These are phyloP conservation scores for Aspidoscelis tigris DNA, from an alignment of 2,113 vertebrate species.

Conservation along the genomic window DNA sequence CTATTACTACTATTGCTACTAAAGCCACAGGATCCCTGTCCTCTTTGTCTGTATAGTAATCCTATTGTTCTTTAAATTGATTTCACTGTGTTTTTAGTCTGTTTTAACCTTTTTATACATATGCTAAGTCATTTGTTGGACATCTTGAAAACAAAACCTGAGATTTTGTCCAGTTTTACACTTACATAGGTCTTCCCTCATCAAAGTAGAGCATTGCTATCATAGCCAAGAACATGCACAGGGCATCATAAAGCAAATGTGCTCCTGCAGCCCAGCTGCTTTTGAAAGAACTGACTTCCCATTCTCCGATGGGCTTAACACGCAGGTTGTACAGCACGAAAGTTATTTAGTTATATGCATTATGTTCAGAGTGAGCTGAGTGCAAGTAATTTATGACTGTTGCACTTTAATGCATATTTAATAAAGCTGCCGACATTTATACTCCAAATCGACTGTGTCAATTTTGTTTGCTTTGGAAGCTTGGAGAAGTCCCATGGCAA, in stretches of 20 bases:
- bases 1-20: too few relatives aligned
- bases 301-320: constrained; percentile 65
- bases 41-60: too few relatives aligned
- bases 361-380: constrained; percentile 70
- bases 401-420: constrained; percentile 78
- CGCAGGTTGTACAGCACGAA: constrained; percentile 68
- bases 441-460: constrained; percentile 76
- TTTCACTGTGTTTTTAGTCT: too few relatives aligned
- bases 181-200: background rate
- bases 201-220: background rate
- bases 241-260: constrained; percentile 50
- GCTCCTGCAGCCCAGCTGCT: constrained; percentile 32
- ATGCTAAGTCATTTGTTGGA: too few relatives aligned
- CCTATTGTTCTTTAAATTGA: too few relatives aligned
- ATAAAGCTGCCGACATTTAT: constrained; percentile 75
- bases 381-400: constrained; percentile 74
- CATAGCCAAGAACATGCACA: constrained; percentile 15
- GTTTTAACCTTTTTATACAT: too few relatives aligned
- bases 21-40: too few relatives aligned
- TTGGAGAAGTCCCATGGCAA: constrained; percentile 64
- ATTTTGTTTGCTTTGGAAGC: constrained; percentile 74
- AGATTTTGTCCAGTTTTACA: background rate
- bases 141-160: background rate
- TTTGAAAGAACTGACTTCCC: constrained; percentile 44
- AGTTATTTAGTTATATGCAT: constrained; percentile 73